Conservation (phyloP, 2,888 invertebrate species). For the Drosophila neutralis region DNA sequence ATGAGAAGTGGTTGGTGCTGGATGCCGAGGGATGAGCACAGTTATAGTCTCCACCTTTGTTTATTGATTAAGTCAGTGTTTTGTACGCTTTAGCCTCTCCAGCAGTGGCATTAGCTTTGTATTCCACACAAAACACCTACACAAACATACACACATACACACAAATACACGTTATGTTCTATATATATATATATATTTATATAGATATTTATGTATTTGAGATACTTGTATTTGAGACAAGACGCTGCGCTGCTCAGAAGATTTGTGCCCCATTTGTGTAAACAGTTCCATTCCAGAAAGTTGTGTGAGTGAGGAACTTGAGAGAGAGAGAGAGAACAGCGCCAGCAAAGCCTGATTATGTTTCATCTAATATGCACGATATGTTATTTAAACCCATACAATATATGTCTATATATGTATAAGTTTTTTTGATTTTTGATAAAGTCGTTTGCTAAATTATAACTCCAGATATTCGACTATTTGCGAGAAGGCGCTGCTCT, state of each 20-base stretch:
- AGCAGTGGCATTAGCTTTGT: slow-evolving; percentile 21
- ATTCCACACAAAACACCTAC: slow-evolving; percentile 56
- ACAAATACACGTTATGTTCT: slow-evolving; percentile 52
- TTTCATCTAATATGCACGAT: slow-evolving; percentile 58
- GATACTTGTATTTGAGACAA: slow-evolving; percentile 57
- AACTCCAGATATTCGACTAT: slow-evolving; percentile 75
- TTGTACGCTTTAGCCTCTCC: slow-evolving; percentile 34
- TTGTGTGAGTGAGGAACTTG: slow-evolving; percentile 17
- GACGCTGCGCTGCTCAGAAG: slow-evolving; percentile 56
- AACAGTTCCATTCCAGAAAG: slow-evolving; percentile 61
- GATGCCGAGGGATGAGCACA: slow-evolving; percentile 85
- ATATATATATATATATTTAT: slow-evolving; percentile 59
- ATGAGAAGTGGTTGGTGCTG: slow-evolving; percentile 96
- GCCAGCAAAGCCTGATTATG: slow-evolving; percentile 69
- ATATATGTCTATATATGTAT: slow-evolving; percentile 32
- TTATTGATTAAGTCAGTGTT: slow-evolving; percentile 20
- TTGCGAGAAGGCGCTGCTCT: slow-evolving; percentile 80
- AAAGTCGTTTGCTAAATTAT: slow-evolving; percentile 54
- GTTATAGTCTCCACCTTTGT: neutral
- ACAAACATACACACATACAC: slow-evolving; percentile 51
- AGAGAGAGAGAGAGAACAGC: slow-evolving; percentile 20
- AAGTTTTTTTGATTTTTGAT: slow-evolving; percentile 7
- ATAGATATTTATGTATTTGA: slow-evolving; percentile 64
- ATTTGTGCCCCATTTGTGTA: slow-evolving; percentile 57
- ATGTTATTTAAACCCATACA: slow-evolving; percentile 49